Evolutionary conservation across 2,113 vertebrate genomes (phyloP), one percentile per base, ranked within the genome.

Genomic region (Delphinapterus leucas): DNA sequence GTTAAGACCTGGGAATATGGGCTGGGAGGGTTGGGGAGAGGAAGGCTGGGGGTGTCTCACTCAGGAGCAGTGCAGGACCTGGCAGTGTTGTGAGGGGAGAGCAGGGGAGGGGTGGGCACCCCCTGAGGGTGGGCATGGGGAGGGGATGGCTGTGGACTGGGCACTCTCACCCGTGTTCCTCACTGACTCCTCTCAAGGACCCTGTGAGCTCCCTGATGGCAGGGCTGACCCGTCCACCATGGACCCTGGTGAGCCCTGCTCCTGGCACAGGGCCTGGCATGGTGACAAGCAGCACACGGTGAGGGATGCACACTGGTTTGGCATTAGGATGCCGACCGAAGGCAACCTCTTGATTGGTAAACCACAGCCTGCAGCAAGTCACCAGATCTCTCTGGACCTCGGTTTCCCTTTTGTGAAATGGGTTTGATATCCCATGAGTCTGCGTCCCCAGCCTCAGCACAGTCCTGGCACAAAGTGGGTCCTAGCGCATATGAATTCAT

Each of bases 341-440:
- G 23, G 36, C 28, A 65, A 17, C 7, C 49, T 49, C 74, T 38
- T 10, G 5, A 33, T 8, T 49, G 58, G 44, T 13, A 41, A 76
- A 61, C 25, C 26, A 11, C 11, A 44, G 65, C 25, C 38, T 83
- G 61, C 38, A 77, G 47, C 31, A 44, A 79, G 47, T 89, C 58
- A 58, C 28, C 5, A 28, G 25, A 28, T 86, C 26, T 80, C n/a
- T 87, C 84, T 79, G 49, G 70, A 83, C 36, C 65, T 90, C 33
- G 7, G 61, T 71, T 93, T 90, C 79, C 65, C 87, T 95, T 92
- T 81, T 92, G 87, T 85, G 76, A 76, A 77, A 76, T 92, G 80
- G 44, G 4, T 47, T 93, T 81, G n/a, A 23, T 74, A 61, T 31
- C 31, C 25, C 28, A 12, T 20, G 58, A 84, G 61, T n/a, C 44